Evolutionary conservation across 2,797 vertebrate genomes (phyloP).

Genomic region (Neosilurus hyrtlii): DNA sequence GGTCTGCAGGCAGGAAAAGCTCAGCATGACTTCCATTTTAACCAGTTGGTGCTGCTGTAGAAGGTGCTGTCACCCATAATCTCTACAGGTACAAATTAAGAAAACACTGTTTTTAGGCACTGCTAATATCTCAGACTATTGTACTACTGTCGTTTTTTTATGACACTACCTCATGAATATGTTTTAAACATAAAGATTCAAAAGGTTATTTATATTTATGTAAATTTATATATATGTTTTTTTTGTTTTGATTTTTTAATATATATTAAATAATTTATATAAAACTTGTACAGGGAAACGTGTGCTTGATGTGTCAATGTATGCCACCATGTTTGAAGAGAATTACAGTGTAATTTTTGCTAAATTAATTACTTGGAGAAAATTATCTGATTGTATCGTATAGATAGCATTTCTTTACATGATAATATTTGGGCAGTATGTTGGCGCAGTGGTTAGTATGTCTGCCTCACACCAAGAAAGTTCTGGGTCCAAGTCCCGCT

Average conservation of each 20-base stretch:
- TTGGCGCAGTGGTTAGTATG: too few relatives aligned
- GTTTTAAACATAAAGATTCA: background rate
- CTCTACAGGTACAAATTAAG: background rate
- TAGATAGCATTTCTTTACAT: background rate
- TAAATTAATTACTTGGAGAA: background rate
- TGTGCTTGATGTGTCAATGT: background rate
- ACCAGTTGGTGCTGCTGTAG: background rate
- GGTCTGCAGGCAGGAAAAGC: constrained; percentile 12
- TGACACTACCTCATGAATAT: background rate
- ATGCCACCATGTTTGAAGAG: background rate
- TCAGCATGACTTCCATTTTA: constrained; percentile 4
- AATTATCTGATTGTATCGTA: too few relatives aligned
- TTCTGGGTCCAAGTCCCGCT: too few relatives aligned
- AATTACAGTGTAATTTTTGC: background rate
- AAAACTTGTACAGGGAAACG: too few relatives aligned
- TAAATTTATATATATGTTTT: too few relatives aligned
- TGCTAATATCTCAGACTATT: background rate
- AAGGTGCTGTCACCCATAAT: background rate
- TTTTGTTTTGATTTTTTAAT: too few relatives aligned
- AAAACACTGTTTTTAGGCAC: background rate
- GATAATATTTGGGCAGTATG: too few relatives aligned
- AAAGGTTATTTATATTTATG: too few relatives aligned
- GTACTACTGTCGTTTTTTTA: background rate
- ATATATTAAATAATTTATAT: too few relatives aligned
- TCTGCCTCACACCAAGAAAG: too few relatives aligned